These are phyloP conservation scores for Bhutanitis thaidina DNA, from an alignment of 2,888 invertebrate species.

Conservation along the genomic window DNA sequence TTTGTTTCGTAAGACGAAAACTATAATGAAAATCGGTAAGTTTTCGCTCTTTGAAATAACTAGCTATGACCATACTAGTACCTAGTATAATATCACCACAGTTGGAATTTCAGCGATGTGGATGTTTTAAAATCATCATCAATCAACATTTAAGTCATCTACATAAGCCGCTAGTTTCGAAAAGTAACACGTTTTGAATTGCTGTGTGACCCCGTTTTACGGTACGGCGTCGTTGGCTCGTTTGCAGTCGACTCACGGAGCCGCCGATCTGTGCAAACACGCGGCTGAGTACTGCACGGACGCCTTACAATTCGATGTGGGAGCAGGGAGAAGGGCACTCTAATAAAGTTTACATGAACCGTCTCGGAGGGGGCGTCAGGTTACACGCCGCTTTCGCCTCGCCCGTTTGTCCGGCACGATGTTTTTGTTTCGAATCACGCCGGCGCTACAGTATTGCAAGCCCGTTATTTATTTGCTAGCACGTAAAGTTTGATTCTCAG, in stretches of 20 bases:
- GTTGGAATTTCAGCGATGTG: too few species aligned
- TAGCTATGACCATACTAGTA: too few species aligned
- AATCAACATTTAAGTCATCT: too few species aligned
- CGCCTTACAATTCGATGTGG: slow-evolving; percentile 49
- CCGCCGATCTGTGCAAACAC: slow-evolving; percentile 71
- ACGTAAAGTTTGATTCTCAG: slow-evolving; percentile 44
- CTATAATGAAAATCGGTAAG: too few species aligned
- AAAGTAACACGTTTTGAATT: slow-evolving; percentile 47
- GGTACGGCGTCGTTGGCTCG: slow-evolving; percentile 45
- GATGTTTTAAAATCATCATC: too few species aligned
- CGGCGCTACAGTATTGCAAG: slow-evolving; percentile 62
- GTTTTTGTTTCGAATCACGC: slow-evolving; percentile 72
- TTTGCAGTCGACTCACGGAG: slow-evolving; percentile 63
- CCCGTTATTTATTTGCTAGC: slow-evolving; percentile 62
- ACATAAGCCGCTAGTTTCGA: not conserved
- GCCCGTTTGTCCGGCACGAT: slow-evolving; percentile 53
- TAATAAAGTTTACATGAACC: slow-evolving; percentile 77
- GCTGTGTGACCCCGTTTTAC: slow-evolving; percentile 54
- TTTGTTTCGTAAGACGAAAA: too few species aligned
- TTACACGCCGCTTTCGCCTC: slow-evolving; percentile 50
- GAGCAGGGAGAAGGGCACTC: slow-evolving; percentile 44
- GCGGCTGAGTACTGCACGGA: slow-evolving; percentile 64
- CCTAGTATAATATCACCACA: too few species aligned
- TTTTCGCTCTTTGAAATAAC: too few species aligned
- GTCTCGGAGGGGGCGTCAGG: slow-evolving; percentile 59